These are phyloP conservation scores for Drosophila nebulosa DNA, from an alignment of 1,140 invertebrate genomes.

Conservation along the genomic window DNA sequence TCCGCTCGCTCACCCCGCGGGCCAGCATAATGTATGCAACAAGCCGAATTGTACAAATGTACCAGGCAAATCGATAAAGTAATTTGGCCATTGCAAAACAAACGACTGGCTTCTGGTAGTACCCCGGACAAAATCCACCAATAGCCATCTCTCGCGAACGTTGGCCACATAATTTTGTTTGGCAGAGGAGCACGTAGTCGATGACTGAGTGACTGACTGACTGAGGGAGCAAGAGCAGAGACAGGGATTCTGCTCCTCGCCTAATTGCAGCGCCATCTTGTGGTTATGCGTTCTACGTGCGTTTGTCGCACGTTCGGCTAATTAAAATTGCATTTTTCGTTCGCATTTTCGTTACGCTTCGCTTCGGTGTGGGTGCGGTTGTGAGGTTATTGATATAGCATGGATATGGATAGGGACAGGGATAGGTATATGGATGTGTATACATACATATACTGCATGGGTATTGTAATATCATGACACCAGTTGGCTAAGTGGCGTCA, in stretches of 20 bases:
- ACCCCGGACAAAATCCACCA: not conserved
- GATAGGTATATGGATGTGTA: not conserved
- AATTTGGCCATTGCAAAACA: slow-evolving; percentile 69
- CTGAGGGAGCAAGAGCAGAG: not conserved
- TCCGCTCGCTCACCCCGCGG: not conserved
- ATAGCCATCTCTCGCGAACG: slow-evolving; percentile 38
- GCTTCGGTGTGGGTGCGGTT: not conserved
- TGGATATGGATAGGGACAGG: slow-evolving; percentile 6
- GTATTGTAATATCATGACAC: slow-evolving; percentile 25
- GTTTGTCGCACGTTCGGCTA: slow-evolving; percentile 74
- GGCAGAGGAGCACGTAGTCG: slow-evolving; percentile 60
- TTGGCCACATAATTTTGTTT: slow-evolving; percentile 77
- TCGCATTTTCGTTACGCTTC: slow-evolving; percentile 17
- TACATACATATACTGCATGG: too few relatives aligned
- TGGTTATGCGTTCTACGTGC: slow-evolving; percentile 73
- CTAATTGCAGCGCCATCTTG: slow-evolving; percentile 76
- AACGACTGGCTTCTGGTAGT: slow-evolving; percentile 25
- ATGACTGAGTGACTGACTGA: slow-evolving; percentile 47
- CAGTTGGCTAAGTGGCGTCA: slow-evolving; percentile 32
- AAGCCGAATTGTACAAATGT: slow-evolving; percentile 72
- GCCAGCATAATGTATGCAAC: slow-evolving; percentile 64
- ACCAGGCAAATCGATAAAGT: slow-evolving; percentile 76
- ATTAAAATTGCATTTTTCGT: slow-evolving; percentile 77
- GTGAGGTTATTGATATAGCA: slow-evolving; percentile 65
- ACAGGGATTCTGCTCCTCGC: slow-evolving; percentile 14